Percentiles rank a stretch among this genome's conserved stretches.
phyloP scores from a whole-genome alignment of 2,888 invertebrate genomes.

The Gastrophysa polygoni region DNA sequence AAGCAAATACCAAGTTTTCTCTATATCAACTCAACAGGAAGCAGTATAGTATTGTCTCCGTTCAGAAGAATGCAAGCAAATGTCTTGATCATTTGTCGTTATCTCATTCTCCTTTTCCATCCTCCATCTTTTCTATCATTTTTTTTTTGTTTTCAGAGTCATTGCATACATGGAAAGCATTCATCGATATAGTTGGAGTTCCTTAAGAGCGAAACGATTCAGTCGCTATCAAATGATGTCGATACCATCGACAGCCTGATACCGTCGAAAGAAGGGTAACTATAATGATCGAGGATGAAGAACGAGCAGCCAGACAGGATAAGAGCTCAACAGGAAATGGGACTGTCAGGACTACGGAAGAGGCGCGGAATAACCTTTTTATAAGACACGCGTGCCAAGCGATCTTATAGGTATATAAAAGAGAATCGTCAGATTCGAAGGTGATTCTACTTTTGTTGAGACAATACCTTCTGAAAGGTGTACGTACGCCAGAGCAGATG shows the following conservation, averaged over 20 bases:
- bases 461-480: slow-evolving; percentile 10
- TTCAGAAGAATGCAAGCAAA: no score
- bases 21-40: no score
- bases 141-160: no score
- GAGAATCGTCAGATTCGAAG: slow-evolving; percentile 41
- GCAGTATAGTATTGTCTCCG: no score
- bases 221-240: background rate
- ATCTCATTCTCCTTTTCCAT: no score
- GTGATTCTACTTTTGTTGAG: slow-evolving; percentile 34
- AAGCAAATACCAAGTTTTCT: no score
- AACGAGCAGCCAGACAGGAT: slow-evolving; percentile 46
- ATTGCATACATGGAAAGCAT: no score
- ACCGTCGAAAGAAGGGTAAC: background rate
- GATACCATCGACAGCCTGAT: background rate
- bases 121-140: no score
- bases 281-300: slow-evolving; percentile 27
- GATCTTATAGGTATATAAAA: slow-evolving; percentile 41
- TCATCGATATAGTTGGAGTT: background rate
- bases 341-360: slow-evolving; percentile 53
- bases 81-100: no score
- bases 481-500: slow-evolving; percentile 14
- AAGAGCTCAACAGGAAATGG: slow-evolving; percentile 50
- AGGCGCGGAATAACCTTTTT: slow-evolving; percentile 47
- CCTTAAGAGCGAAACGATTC: background rate
- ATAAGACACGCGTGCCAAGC: slow-evolving; percentile 48